A percentile compares a stretch with the other conserved stretches of the same genome.
phyloP scores from a whole-genome alignment of 2,797 vertebrate genomes.

The Muscicapa striata region DNA sequence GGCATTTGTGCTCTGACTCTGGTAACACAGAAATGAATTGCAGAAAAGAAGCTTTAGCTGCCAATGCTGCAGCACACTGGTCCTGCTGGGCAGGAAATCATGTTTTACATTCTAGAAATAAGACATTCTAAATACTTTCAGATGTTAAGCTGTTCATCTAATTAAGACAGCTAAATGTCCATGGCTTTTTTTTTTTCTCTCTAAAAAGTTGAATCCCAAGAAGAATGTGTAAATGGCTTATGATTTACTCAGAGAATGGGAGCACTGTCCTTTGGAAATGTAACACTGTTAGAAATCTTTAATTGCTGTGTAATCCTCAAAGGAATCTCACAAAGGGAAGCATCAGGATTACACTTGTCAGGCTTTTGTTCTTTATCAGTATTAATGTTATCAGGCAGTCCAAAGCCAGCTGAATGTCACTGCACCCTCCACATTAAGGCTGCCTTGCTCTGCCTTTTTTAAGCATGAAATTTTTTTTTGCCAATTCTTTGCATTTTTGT shows the following conservation, averaged over 20 bases:
- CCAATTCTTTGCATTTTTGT: not conserved
- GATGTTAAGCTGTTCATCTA: conserved; percentile 11
- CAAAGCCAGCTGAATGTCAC: not conserved
- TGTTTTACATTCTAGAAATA: not conserved
- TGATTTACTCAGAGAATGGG: not conserved
- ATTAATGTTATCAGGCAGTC: not conserved
- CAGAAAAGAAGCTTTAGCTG: not conserved
- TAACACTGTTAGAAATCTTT: not conserved
- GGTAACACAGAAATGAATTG: not conserved
- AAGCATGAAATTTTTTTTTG: not conserved
- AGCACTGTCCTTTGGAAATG: not conserved
- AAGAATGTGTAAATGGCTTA: conserved; percentile 7
- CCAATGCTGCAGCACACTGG: not conserved
- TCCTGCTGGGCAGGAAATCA: not conserved
- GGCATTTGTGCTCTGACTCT: not conserved
- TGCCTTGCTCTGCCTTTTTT: not conserved
- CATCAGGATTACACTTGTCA: conserved; percentile 19
- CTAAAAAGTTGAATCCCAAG: not conserved
- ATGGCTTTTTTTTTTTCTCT: not conserved
- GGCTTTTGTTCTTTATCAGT: conserved; percentile 14
- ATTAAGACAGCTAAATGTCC: not conserved
- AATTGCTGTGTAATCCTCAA: conserved; percentile 13
- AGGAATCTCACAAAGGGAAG: not conserved
- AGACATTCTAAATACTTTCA: not conserved
- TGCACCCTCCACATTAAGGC: not conserved